A percentile compares a stretch with the other conserved stretches of the same genome.
Evolutionary conservation across 2,797 vertebrate genomes (phyloP).

Genomic region (Pelobates cultripes): DNA sequence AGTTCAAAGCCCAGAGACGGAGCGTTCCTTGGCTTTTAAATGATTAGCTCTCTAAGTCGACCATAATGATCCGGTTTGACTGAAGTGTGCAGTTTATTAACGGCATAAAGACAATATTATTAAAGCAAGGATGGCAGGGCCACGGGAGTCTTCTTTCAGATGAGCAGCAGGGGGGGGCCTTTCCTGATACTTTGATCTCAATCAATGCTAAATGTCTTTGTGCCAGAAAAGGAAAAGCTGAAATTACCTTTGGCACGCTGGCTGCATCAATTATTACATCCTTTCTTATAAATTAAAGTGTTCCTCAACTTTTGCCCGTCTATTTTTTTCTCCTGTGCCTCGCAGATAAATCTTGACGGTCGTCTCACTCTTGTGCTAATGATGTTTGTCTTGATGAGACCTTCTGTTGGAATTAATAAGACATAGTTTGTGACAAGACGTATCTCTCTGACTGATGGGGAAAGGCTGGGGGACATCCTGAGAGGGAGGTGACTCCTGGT

Average conservation of each 20-base stretch:
- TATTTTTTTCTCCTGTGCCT: conserved; percentile 56
- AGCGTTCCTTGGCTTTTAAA: conserved; percentile 83
- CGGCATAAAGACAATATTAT: conserved; percentile 90
- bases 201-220: conserved; percentile 87
- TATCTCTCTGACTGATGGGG: background rate
- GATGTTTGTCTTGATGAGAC: conserved; percentile 59
- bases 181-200: conserved; percentile 86
- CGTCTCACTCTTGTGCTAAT: conserved; percentile 12
- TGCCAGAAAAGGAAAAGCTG: conserved; percentile 77
- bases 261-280: conserved; percentile 77
- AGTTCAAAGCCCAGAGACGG: conserved; percentile 85
- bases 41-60: conserved; percentile 84
- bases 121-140: conserved; percentile 81
- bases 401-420: conserved; percentile 39
- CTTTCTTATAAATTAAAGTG: conserved; percentile 80
- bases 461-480: background rate
- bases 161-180: conserved; percentile 74
- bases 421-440: background rate
- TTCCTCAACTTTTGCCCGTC: conserved; percentile 72
- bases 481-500: background rate
- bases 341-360: background rate
- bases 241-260: conserved; percentile 78
- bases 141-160: conserved; percentile 82
- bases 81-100: conserved; percentile 89
- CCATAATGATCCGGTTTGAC: conserved; percentile 85